Evolutionary conservation across 1,140 invertebrate genomes (phyloP), one percentile per base, ranked within the genome.

Genomic region (Holotrichia oblita): DNA sequence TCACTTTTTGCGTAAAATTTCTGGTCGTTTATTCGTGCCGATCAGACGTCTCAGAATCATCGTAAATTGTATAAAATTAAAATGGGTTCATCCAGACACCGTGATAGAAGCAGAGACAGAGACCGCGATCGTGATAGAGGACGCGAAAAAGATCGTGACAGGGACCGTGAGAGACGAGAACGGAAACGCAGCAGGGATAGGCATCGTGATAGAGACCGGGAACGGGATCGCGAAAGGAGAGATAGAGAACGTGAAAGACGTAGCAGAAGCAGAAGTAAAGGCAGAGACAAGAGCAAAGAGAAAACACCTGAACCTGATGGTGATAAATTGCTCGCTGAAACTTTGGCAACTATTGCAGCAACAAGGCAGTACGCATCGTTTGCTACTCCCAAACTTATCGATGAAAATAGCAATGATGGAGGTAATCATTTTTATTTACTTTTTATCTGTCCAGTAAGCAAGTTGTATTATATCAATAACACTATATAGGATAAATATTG

Each of bases 241-340:
- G 83, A 86, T 41, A 88, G 89, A 78, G 88, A 88, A 12, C 82
- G 89, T 14, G 86, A 88, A 8, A 85, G 87, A 14, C 83, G 85
- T n/a, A 85, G 87, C 55, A 83, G 89, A 7, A 87, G 89, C 55
- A 87, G 89, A 73, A 88, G 89, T 41, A 88, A 89, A 81, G 87
- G 89, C 14, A 86, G 89, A 22, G 88, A 89, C 9, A 55, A 55
- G 9, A 55, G 75, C 22, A 76, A 78, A 73, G 79, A 81, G 27
- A 80, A 80, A 82, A 84, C 27, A 42, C 48, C 80, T 72, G 55
- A 85, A 80, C 84, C 82, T 9, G 86, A 87, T 81, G 85, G 84
- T 20, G 83, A 86, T 64, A 86, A 86, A 81, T 77, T 86, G 55
- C 81, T 87, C 44, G 85, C 85, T 27, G 85, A 86, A 76, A 89